Conservation (phyloP, 2,888 invertebrate species). For the Drosophila mayaguana region DNA sequence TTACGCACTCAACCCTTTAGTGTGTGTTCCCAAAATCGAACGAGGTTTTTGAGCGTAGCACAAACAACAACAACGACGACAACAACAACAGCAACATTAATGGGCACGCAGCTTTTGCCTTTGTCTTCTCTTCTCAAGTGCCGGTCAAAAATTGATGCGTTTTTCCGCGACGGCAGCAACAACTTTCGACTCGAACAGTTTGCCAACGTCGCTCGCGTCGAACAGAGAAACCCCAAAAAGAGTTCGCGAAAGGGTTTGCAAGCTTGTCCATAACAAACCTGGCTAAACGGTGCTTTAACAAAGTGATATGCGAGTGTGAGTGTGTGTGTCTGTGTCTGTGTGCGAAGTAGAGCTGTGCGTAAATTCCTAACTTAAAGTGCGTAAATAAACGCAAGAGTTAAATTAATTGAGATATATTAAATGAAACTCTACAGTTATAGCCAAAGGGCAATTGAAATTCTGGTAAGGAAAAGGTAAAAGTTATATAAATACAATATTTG, state of each 20-base stretch:
- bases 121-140: conserved; percentile 74
- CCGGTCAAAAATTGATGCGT: conserved; percentile 75
- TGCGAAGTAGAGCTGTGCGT: background rate
- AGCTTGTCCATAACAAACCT: background rate
- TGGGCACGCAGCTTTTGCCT: conserved; percentile 74
- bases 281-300: conserved; percentile 10
- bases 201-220: conserved; percentile 69
- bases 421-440: background rate
- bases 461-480: conserved; percentile 6
- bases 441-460: conserved; percentile 26
- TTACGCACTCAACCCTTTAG: conserved; percentile 62
- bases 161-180: conserved; percentile 67
- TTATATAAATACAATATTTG: too few species aligned
- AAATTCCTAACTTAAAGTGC: conserved; percentile 30
- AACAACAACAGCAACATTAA: conserved; percentile 44
- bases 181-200: conserved; percentile 67
- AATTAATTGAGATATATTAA: background rate
- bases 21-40: conserved; percentile 56
- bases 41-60: conserved; percentile 63
- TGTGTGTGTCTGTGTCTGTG: background rate
- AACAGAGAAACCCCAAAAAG: conserved; percentile 52
- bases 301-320: background rate
- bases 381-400: conserved; percentile 28
- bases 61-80: conserved; percentile 48
- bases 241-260: conserved; percentile 40